These are phyloP conservation scores for Arrhamphus sclerolepis DNA, from an alignment of 2,797 vertebrate species.

Conservation along the genomic window DNA sequence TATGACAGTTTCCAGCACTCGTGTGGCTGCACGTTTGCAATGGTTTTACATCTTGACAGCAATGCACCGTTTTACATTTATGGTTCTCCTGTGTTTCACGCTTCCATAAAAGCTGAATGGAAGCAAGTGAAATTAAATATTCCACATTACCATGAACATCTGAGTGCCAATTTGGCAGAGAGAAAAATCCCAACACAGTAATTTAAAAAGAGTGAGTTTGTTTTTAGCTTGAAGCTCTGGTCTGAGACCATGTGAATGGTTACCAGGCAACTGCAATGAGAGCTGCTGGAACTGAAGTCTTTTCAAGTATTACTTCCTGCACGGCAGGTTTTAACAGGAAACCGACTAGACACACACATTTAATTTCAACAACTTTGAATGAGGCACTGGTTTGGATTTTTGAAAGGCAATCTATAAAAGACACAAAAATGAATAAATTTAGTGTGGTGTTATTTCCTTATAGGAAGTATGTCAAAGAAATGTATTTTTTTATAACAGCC, in stretches of 20 bases:
- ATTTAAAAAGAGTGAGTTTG: conserved; percentile 35
- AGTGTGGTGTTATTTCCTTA: too few species aligned
- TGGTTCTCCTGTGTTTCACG: not conserved
- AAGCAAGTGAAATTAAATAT: not conserved
- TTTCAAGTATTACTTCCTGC: conserved; percentile 31
- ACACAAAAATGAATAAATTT: not conserved
- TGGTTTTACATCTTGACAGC: not conserved
- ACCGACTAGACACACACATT: conserved; percentile 37
- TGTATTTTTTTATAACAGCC: too few species aligned
- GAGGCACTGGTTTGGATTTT: conserved; percentile 8
- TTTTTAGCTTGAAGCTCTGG: conserved; percentile 47
- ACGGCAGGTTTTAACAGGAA: conserved; percentile 29
- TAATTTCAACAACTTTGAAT: conserved; percentile 21
- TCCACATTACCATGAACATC: conserved; percentile 3
- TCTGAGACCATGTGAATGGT: conserved; percentile 55
- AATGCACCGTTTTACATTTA: not conserved
- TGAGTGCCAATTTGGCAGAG: conserved; percentile 15
- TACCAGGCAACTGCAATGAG: conserved; percentile 59
- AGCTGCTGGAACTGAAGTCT: conserved; percentile 36
- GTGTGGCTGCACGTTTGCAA: fast-evolving
- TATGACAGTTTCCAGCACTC: not conserved
- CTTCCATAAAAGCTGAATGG: conserved; percentile 3
- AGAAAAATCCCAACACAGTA: conserved; percentile 24
- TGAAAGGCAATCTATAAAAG: conserved; percentile 4
- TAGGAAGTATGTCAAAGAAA: too few species aligned